phyloP scores from a whole-genome alignment of 2,113 vertebrate genomes.

The Pachyramphus minor region DNA sequence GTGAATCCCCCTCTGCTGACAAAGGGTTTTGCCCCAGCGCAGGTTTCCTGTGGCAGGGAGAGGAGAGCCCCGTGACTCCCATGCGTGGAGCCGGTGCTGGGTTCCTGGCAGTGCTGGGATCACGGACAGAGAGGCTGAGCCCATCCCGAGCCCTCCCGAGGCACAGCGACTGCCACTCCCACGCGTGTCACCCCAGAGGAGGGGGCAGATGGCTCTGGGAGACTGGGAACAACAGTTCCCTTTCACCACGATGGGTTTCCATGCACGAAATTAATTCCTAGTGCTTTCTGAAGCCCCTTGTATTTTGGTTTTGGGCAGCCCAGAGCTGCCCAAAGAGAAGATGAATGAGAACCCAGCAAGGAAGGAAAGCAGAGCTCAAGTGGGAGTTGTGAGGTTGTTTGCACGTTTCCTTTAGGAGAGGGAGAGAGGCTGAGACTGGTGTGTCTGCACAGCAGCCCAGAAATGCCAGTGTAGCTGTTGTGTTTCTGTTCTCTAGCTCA shows the following conservation, averaged over 20 bases:
- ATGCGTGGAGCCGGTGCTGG: background rate
- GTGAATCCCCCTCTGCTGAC: background rate
- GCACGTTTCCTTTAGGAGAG: background rate
- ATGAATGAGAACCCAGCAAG: background rate
- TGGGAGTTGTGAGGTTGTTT: background rate
- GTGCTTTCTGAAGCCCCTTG: background rate
- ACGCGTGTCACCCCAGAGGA: background rate
- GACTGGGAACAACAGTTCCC: background rate
- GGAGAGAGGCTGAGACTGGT: background rate
- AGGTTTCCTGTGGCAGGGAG: background rate
- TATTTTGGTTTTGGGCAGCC: background rate
- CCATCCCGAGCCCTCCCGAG: background rate
- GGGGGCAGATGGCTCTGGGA: background rate
- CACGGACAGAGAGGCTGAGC: background rate
- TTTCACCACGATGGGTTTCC: background rate
- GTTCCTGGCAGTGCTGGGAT: background rate
- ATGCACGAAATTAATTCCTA: background rate
- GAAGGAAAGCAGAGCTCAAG: background rate
- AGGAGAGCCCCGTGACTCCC: background rate
- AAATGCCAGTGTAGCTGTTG: background rate
- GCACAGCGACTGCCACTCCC: background rate
- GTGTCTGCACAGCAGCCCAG: background rate
- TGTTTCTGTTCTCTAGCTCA: background rate
- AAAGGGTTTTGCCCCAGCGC: background rate
- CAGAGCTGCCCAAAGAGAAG: background rate